Evolutionary conservation across 1,140 invertebrate genomes (phyloP), one percentile per base, ranked within the genome.

Genomic region (Cryptotermes secundus): DNA sequence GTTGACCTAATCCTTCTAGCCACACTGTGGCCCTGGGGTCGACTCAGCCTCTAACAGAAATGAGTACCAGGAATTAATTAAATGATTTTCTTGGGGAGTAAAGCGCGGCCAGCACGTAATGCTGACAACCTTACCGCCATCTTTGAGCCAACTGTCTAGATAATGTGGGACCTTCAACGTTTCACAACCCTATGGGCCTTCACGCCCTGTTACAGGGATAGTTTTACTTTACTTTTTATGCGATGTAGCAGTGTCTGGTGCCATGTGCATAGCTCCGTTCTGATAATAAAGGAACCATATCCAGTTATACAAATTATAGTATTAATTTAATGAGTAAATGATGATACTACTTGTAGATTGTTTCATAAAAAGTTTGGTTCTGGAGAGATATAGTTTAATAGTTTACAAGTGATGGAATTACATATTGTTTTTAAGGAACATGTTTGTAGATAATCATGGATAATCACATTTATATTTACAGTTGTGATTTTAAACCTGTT

Each of bases 341-440:
- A 72, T 31, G 31, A 31, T 72, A 72, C 14, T 72, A n/a, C n/a
- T n/a, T n/a, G n/a, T n/a, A n/a, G n/a, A 72, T 4, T 31, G 14
- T 72, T 31, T 4, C 59, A 72, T 72, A n/a, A 72, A 72, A 31
- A n/a, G 59, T 72, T 72, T 72, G 59, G 16, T 72, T 72, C 59
- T 31, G 59, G 26, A n/a, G n/a, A 59, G 26, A 72, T 72, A 72
- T 9, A 72, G 26, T 24, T 10, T 59, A 72, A 72, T 72, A n/a
- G n/a, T 72, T 72, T 72, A n/a, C 59, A 72, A 31, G 7, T 72
- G 31, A 7, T 72, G 14, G 2, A 72, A 31, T 72, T 72, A 72
- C n/a, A 72, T 31, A n/a, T 9, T 72, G 59, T 72, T 72, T 72
- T 26, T 72, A 72, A 72, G 59, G 59, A 72, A 72, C 59, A 72